Evolutionary conservation across 1,140 invertebrate species (phyloP).

Genomic region (Caenorhabditis remanei): DNA sequence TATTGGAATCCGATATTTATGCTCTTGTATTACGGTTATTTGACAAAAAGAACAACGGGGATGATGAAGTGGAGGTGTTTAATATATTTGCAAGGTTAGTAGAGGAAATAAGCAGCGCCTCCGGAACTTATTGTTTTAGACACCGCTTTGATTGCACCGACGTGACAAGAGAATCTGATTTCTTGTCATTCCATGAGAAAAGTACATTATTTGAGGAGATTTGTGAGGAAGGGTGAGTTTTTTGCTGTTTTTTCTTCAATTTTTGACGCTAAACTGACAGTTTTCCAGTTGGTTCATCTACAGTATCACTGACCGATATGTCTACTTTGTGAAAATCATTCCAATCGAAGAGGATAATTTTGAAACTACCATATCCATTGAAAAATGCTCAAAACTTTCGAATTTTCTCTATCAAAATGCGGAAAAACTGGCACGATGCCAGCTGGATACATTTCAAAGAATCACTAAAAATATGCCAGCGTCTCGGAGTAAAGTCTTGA

Average conservation of each 20-base stretch:
- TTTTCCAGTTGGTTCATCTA: conserved; percentile 42
- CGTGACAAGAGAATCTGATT: conserved; percentile 40
- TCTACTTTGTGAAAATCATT: conserved; percentile 17
- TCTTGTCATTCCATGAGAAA: conserved; percentile 33
- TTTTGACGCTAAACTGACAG: neutral
- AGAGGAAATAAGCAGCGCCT: too few species aligned
- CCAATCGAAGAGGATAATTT: conserved; percentile 18
- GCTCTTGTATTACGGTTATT: conserved; percentile 41
- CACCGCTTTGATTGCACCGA: conserved; percentile 6
- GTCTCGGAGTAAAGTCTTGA: neutral
- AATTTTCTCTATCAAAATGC: conserved; percentile 17
- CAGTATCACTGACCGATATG: conserved; percentile 32
- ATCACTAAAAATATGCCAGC: neutral
- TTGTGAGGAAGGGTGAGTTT: conserved; percentile 29
- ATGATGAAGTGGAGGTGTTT: conserved; percentile 2
- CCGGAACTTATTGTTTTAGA: neutral
- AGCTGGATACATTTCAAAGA: conserved; percentile 2
- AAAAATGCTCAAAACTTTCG: conserved; percentile 32
- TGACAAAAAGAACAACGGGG: conserved; percentile 8
- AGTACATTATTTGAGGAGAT: conserved; percentile 37
- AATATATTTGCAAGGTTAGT: conserved; percentile 30
- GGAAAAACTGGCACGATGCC: conserved; percentile 39
- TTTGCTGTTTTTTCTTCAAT: neutral
- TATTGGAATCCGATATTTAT: conserved; percentile 39
- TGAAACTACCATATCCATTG: conserved; percentile 24